These are phyloP conservation scores for Spinibarbus caldwelli DNA, from an alignment of 2,797 vertebrate species.

Conservation along the genomic window DNA sequence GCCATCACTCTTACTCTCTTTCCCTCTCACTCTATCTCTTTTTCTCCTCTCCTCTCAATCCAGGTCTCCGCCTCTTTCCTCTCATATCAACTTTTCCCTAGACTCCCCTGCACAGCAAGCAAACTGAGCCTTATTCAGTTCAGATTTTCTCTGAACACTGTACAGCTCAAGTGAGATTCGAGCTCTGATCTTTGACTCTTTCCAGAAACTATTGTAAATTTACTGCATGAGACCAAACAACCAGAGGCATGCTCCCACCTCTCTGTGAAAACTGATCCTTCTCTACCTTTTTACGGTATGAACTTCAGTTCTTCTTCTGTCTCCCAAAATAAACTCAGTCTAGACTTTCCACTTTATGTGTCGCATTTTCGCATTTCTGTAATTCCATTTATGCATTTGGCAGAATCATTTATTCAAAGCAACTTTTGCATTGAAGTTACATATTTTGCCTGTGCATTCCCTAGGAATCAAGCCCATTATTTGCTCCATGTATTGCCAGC, in stretches of 20 bases:
- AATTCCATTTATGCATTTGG: not conserved
- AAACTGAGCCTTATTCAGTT: conserved; percentile 13
- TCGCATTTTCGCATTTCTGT: conserved; percentile 2
- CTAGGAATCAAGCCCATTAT: not conserved
- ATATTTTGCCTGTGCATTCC: not conserved
- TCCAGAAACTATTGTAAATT: conserved; percentile 17
- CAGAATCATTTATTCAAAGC: not conserved
- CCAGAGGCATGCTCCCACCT: conserved; percentile 24
- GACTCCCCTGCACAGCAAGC: conserved; percentile 1
- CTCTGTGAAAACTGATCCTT: conserved; percentile 1
- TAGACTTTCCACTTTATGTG: not conserved
- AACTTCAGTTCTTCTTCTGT: not conserved
- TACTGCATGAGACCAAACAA: conserved; percentile 27
- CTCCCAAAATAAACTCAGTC: not conserved
- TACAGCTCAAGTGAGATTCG: conserved; percentile 17
- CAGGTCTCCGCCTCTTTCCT: conserved; percentile 13
- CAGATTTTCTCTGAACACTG: not conserved
- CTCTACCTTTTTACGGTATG: not conserved
- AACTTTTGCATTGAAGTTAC: not conserved
- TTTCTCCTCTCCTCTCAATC: conserved; percentile 15
- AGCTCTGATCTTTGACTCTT: conserved; percentile 34
- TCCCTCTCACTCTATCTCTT: not conserved
- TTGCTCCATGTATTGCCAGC: not conserved
- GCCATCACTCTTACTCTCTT: conserved; percentile 9
- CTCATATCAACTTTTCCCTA: conserved; percentile 31